Conservation (phyloP, 2,888 invertebrate genomes). For the Athrips mouffetella region DNA sequence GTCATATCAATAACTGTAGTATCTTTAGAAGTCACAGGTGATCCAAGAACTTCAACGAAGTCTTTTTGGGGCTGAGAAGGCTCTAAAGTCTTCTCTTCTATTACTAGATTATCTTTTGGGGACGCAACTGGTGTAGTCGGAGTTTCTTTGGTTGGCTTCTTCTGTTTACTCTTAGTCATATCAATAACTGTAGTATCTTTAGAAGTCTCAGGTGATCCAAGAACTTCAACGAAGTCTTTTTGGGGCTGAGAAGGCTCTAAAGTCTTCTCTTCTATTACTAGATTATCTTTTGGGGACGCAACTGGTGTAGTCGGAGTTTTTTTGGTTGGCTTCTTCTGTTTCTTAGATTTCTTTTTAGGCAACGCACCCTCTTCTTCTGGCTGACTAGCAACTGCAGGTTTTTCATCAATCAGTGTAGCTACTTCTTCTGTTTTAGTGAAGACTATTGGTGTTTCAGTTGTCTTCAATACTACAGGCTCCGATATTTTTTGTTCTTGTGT, state of each 20-base stretch:
- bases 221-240: background rate
- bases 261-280: background rate
- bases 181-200: background rate
- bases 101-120: background rate
- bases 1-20: slow-evolving; percentile 18
- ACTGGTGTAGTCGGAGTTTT: background rate
- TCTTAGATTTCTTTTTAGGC: background rate
- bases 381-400: background rate
- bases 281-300: background rate
- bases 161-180: background rate
- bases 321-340: background rate
- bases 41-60: background rate
- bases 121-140: background rate
- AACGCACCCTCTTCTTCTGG: background rate
- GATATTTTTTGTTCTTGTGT: background rate
- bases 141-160: background rate
- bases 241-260: no score
- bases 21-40: background rate
- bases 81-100: background rate
- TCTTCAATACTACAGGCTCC: background rate
- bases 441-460: background rate
- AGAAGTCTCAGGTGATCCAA: background rate
- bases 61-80: background rate
- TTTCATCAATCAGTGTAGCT: background rate
- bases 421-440: background rate